Conservation (phyloP, 2,888 invertebrate genomes). For the Harpalus rufipes region DNA sequence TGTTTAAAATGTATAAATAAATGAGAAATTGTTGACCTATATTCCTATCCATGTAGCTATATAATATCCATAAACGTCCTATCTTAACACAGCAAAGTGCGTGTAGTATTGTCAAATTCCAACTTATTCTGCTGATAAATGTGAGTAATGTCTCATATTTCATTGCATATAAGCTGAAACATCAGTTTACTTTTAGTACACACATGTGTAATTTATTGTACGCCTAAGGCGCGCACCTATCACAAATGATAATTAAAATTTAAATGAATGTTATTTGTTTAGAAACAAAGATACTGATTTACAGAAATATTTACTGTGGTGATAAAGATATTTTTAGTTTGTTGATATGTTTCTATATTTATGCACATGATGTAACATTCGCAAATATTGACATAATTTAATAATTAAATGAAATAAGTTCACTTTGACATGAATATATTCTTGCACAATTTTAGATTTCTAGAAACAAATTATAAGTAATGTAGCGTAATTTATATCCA, state of each 20-base stretch:
- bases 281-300: constrained; percentile 19
- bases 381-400: neutral
- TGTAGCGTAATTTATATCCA: no score
- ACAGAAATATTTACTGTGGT: constrained; percentile 7
- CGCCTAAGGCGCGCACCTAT: constrained; percentile 15
- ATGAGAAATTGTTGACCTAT: no score
- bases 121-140: neutral
- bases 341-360: neutral
- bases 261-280: constrained; percentile 44
- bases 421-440: constrained; percentile 9
- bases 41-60: no score
- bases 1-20: no score
- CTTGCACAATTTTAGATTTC: constrained; percentile 1
- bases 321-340: constrained; percentile 4
- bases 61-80: no score
- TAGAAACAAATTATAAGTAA: neutral
- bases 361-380: no score
- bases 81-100: no score
- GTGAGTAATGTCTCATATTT: constrained; percentile 32
- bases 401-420: constrained; percentile 15
- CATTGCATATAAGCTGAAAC: constrained; percentile 15
- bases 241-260: constrained; percentile 32
- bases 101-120: no score
- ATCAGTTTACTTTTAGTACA: constrained; percentile 32
- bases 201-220: constrained; percentile 12